Evolutionary conservation across 2,113 vertebrate genomes (phyloP), one percentile per base, ranked within the genome.

Genomic region (Mobula hypostoma): DNA sequence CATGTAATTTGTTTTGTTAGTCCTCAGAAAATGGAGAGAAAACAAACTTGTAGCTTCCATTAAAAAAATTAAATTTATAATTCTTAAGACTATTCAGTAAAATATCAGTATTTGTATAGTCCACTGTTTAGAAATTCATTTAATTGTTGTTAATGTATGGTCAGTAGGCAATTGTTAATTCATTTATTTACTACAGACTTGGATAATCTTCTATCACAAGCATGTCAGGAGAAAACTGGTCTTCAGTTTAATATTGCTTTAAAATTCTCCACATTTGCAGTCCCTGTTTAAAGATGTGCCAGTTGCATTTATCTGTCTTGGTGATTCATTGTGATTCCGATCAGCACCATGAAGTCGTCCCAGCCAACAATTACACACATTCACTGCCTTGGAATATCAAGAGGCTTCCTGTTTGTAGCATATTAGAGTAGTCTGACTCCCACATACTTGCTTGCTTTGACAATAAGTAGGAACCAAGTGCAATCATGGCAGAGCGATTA

Each of bases 321-420:
- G 40, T 93, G 1, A 36, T 15, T 5, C 36, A 93, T 93, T 93
- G 32, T 48, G 36, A 48, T 93, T 93, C 70, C 29, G 40, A 24
- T 76, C 91, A 76, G 70, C 72, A 21, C 17, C 1, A 63, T 74
- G 70, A 93, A 93, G 70, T 6, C 61, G 19, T 15, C 66, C 56
- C 68, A 7, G 40, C 88, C 7, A 92, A 70, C 88, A 70, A 36
- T 24, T 70, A n/a, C 70, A 74, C 36, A 11, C 68, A 36, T 7
- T 48, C 2, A 14, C 70, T 76, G 61, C n/a, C 85, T 48, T 76
- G 91, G 91, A 93, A 93, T 74, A 93, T 74, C 91, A 93, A 93
- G 36, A 40, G n/a, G 70, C 17, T 56, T 74, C 66, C 91, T 93
- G 74, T 93, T 93, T 76, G 70, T 76, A 27, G 66, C 85, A 48